phyloP scores from a whole-genome alignment of 2,113 vertebrate species.

The Nesospiza acunhae region DNA sequence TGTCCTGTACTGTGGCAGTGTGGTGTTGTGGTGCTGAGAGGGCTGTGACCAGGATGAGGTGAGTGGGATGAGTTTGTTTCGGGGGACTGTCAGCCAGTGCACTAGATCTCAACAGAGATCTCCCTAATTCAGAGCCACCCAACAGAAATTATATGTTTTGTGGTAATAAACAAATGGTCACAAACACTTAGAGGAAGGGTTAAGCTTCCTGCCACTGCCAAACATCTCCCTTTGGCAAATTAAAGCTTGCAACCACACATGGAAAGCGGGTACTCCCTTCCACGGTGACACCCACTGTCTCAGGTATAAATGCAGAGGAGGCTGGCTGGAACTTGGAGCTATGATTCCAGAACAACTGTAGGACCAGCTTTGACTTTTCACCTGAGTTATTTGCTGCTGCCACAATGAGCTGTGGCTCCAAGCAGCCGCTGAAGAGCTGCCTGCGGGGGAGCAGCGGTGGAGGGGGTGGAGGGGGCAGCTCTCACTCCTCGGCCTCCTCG shows the following conservation, averaged over 20 bases:
- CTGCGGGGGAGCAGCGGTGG: neutral
- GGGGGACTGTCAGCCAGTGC: neutral
- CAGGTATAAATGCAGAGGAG: constrained; percentile 42
- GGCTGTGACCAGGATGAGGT: neutral
- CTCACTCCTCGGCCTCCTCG: neutral
- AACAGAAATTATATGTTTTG: constrained; percentile 60
- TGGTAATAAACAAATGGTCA: constrained; percentile 25
- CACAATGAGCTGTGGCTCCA: constrained; percentile 28
- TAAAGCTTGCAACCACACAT: neutral
- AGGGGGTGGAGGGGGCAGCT: neutral
- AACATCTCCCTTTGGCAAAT: constrained; percentile 32
- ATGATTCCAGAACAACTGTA: constrained; percentile 45
- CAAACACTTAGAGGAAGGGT: neutral
- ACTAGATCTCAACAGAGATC: constrained; percentile 15
- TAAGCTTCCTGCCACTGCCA: constrained; percentile 14
- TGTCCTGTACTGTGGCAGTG: neutral
- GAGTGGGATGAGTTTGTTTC: constrained; percentile 20
- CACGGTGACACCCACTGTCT: neutral
- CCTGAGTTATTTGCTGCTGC: neutral
- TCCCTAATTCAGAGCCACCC: constrained; percentile 48
- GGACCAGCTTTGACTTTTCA: neutral
- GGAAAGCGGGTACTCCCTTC: constrained; percentile 14
- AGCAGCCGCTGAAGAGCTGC: constrained; percentile 7
- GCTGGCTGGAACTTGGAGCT: neutral
- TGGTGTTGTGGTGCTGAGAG: neutral